Base-by-base conservation (phyloP, 2,113 vertebrate genomes). In the Toxotes jaculatrix region DNA sequence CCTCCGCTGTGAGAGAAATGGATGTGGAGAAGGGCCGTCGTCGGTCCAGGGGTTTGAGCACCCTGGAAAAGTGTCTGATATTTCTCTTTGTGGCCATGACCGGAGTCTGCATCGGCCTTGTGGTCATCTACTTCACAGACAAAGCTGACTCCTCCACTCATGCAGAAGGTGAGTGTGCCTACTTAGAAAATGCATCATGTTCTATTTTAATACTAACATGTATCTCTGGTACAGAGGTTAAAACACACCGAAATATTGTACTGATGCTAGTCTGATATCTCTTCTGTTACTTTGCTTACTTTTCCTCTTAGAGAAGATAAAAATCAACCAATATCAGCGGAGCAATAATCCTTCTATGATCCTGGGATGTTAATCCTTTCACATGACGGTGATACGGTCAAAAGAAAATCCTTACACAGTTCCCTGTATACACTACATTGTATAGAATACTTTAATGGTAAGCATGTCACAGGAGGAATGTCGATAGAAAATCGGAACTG, bases 31-130 rank as follows among this genome's bases (percentile, higher is more conserved):
- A 82, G 68, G 74, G 42, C 16, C 32, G 63, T 9, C 12, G 36
- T 23, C 8, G 12, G 16, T 85, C 79, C 45, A 86, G 10, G 77
- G 68, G 77, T n/a, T 31, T 91, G n/a, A 93, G 82, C 62, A 87
- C 84, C 67, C 69, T 95, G 84, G 95, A 96, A 82, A 94, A 81
- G 21, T 59, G 45, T 40, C 80, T 96, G 78, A 92, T 95, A 47
- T 59, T 94, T 56, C 90, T 96, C 10, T 94, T 96, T 16, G 59
- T 95, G 79, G 79, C 82, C 27, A 81, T 96, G 84, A 92, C 93
- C 0, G 80, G 67, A 4, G 45, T 59, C 59, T 93, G 91, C 89
- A 86, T 96, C 16, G 87, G 84, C 43, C 75, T 96, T 4, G 67
- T 95, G 51, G 89, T 84, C 57, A 17, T 95, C 38, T 93, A 93